Evolutionary conservation across 2,888 invertebrate genomes (phyloP).

Genomic region (Coleophora flavipennella): DNA sequence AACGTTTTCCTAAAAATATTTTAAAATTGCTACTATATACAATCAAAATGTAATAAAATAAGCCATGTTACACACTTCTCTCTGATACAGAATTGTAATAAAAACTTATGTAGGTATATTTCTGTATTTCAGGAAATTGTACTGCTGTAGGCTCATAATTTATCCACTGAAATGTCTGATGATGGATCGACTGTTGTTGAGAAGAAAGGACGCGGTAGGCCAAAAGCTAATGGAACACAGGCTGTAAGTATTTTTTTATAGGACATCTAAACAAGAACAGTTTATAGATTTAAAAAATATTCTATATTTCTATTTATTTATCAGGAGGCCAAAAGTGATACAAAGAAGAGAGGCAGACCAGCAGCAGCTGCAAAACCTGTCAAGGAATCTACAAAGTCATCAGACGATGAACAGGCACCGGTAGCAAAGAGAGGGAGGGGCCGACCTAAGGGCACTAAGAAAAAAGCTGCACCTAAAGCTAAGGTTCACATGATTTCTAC

Average conservation of each 20-base stretch:
- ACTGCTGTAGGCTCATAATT: not conserved
- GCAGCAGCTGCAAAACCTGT: conserved; percentile 44
- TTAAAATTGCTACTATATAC: no score
- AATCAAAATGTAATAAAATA: no score
- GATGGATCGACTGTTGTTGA: conserved; percentile 66
- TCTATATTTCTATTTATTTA: no score
- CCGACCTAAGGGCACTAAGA: conserved; percentile 70
- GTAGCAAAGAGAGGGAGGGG: conserved; percentile 70
- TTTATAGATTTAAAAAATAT: no score
- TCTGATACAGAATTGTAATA: no score
- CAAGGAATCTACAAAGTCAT: conserved; percentile 69
- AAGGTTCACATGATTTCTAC: conserved; percentile 40
- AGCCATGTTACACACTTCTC: no score
- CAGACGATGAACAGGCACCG: conserved; percentile 68
- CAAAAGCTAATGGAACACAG: conserved; percentile 67
- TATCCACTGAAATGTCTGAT: conserved; percentile 56
- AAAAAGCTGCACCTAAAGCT: conserved; percentile 57
- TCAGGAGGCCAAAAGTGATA: conserved; percentile 63
- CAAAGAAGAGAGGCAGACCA: conserved; percentile 63
- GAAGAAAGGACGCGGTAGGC: conserved; percentile 69
- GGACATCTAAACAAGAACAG: no score
- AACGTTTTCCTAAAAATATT: no score
- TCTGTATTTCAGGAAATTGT: not conserved
- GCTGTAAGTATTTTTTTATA: conserved; percentile 39
- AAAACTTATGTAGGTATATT: no score